phyloP scores from a whole-genome alignment of 2,888 invertebrate species.

The Drosophila formosana region DNA sequence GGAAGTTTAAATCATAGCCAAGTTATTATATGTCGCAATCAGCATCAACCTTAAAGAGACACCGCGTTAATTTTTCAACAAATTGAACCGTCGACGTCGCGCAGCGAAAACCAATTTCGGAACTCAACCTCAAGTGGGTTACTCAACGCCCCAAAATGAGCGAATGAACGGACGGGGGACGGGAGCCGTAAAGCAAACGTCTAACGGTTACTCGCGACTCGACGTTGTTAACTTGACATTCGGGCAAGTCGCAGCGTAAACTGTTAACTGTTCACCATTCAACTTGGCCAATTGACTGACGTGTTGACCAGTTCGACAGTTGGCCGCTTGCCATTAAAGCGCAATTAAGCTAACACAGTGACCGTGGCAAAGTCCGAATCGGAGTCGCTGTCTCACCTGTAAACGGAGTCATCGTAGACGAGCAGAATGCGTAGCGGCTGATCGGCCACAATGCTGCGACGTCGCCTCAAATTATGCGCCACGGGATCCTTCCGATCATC shows the following conservation, averaged over 20 bases:
- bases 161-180: not conserved
- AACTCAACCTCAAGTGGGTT: slow-evolving; percentile 54
- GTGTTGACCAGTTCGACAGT: not conserved
- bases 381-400: slow-evolving; percentile 89
- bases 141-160: slow-evolving; percentile 41
- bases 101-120: slow-evolving; percentile 57
- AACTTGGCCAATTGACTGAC: slow-evolving; percentile 37
- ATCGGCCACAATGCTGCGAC: slow-evolving; percentile 88
- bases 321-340: slow-evolving; percentile 55
- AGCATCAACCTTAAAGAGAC: slow-evolving; percentile 28
- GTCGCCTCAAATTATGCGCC: slow-evolving; percentile 82
- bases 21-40: slow-evolving; percentile 48
- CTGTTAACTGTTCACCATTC: slow-evolving; percentile 25
- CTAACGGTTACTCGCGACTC: slow-evolving; percentile 54
- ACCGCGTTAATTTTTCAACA: slow-evolving; percentile 42
- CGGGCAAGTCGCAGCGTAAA: slow-evolving; percentile 55
- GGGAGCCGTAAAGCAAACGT: slow-evolving; percentile 16
- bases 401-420: slow-evolving; percentile 94
- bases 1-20: slow-evolving; percentile 42
- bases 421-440: slow-evolving; percentile 94
- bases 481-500: slow-evolving; percentile 61
- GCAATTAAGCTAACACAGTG: slow-evolving; percentile 45
- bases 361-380: slow-evolving; percentile 1
- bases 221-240: slow-evolving; percentile 72
- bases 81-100: slow-evolving; percentile 47